Conservation (phyloP, 2,113 vertebrate species). For the Trematomus loennbergii region DNA sequence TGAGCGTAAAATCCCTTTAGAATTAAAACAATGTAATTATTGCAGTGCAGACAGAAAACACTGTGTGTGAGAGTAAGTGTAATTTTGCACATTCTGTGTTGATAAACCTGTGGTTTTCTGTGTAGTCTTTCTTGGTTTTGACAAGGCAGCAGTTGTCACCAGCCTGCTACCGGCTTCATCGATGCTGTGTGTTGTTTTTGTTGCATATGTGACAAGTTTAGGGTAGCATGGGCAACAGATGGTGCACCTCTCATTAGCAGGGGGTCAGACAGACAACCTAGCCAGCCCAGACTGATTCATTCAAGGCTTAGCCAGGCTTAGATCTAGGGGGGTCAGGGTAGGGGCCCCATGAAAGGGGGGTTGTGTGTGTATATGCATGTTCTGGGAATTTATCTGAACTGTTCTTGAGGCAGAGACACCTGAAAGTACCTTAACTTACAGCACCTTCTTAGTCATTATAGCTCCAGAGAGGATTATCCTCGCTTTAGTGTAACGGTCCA, state of each 20-base stretch:
- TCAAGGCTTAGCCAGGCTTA: conserved; percentile 74
- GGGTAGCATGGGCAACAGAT: conserved; percentile 69
- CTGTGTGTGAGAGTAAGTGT: not conserved
- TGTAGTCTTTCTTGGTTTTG: not conserved
- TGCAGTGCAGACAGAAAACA: not conserved
- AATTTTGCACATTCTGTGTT: conserved; percentile 2
- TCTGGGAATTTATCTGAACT: conserved; percentile 30
- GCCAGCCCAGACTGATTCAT: conserved; percentile 73
- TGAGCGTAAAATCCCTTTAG: not conserved
- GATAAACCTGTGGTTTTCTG: not conserved
- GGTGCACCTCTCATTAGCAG: conserved; percentile 69
- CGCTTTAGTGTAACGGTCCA: conserved; percentile 21
- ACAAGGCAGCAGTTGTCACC: not conserved
- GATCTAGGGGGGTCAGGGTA: conserved; percentile 44
- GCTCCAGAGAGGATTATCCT: conserved; percentile 47
- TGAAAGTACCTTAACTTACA: conserved; percentile 46
- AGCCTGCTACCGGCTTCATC: not conserved
- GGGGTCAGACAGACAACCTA: conserved; percentile 75
- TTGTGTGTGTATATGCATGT: conserved; percentile 10
- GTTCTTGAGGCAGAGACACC: conserved; percentile 42
- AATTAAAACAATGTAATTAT: not conserved
- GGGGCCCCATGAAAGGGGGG: conserved; percentile 24
- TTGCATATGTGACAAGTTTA: conserved; percentile 45
- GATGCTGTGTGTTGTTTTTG: conserved; percentile 54
- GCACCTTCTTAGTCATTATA: conserved; percentile 43